A percentile compares a stretch with the other conserved stretches of the same genome.
Evolutionary conservation across 2,888 invertebrate genomes (phyloP).

Genomic region (Leistus spinibarbis): DNA sequence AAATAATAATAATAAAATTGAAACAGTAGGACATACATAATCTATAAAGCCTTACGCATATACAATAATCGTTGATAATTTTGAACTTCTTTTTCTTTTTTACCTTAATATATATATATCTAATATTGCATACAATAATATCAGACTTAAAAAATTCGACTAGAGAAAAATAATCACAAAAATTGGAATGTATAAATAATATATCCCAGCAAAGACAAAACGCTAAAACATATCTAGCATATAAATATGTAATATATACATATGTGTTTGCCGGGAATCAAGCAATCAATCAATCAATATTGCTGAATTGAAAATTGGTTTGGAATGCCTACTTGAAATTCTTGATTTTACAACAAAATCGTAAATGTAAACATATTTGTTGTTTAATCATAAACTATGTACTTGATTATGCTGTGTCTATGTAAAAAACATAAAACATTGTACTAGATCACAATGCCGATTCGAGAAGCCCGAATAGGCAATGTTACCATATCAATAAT

Average conservation of each 20-base stretch:
- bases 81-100: slow-evolving; percentile 12
- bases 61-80: slow-evolving; percentile 24
- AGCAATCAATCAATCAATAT: no score
- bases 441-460: background rate
- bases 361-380: background rate
- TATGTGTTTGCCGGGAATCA: no score
- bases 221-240: no score
- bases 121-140: slow-evolving; percentile 29
- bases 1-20: background rate
- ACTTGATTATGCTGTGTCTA: background rate
- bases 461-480: background rate
- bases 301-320: background rate
- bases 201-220: no score
- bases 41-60: slow-evolving; percentile 31
- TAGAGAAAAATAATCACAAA: slow-evolving; percentile 25
- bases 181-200: background rate
- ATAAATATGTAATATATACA: no score
- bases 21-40: background rate
- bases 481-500: no score
- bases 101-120: background rate
- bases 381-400: background rate
- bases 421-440: background rate
- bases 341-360: background rate
- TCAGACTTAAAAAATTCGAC: slow-evolving; percentile 19
- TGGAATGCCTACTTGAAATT: background rate